Base-by-base conservation (phyloP, 2,888 invertebrate species). In the Acrobasis repandana region DNA sequence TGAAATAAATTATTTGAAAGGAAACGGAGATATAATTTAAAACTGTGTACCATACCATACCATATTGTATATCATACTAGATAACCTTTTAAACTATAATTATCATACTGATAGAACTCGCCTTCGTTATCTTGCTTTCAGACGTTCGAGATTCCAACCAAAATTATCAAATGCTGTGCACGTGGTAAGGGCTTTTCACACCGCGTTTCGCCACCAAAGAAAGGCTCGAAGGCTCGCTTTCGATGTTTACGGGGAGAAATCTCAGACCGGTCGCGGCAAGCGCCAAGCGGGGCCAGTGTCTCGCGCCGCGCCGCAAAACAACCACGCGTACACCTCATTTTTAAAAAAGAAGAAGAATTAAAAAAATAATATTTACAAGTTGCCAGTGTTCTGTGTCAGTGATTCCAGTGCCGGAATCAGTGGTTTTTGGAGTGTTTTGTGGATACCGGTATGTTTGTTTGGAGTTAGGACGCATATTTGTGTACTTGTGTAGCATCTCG, bases 221-320 rank as follows among this genome's bases (percentile, higher is more conserved):
- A 90, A 90, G 88, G 87, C 79, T 80, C 71, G 76, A 77, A 85
- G 85, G 86, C 85, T 88, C 82, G 90, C 88, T 90, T 91, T 90
- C 90, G 87, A 83, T 90, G 90, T 86, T 86, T 86, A 88, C 89
- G 88, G 89, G 89, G 91, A 90, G 91, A 91, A 91, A 91, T 90
- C 90, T 84, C 80, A 76, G 80, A 89, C 90, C 88, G 88, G 89
- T 85, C 78, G 75, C 72, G 68, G 67, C 66, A 71, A 69, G 60
- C 62, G 56, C 60, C 61, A 52, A 56, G 47, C 18, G 51, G 16
- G 47, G 62, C 54, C 74, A 76, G 79, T 75, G 65, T 69, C 80
- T 81, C 81, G 85, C 82, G 73, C 70, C 78, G 78, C 84, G 81
- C 74, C 78, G 69, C 58, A 65, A 28, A 61, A 66, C 64, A 56